Base-by-base conservation (phyloP, 2,888 invertebrate species). In the Meandrusa payeni region DNA sequence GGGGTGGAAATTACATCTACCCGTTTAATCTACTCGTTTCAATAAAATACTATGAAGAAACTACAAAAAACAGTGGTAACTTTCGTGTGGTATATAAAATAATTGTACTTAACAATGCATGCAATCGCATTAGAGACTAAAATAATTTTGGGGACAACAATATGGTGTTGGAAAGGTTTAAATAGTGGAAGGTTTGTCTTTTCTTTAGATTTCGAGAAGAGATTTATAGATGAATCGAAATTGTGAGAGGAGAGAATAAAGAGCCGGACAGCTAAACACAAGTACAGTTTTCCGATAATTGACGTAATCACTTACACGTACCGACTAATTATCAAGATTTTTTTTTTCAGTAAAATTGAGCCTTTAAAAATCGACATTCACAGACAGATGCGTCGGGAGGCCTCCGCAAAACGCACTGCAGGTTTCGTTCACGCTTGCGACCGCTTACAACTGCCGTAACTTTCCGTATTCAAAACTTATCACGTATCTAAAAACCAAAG, bases 241-340 rank as follows among this genome's bases (percentile, higher is more conserved):
- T 17, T 13, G 31, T 12, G 6, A 15, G n/a, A 15, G 22, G 22
- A 20, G 5, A 22, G 40, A 12, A 36, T 9, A 7, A 23, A 26
- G 27, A 33, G 44, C 33, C 23, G 45, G 29, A 39, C 22, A 34
- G 22, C 34, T 33, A 37, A 33, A 39, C 38, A 23, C 39, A 36
- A 33, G 24, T 40, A 37, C 20, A 46, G 46, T 49, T 60, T 28
- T 51, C 64, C 59, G 55, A 76, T 86, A 85, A 86, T 86, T 86
- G 85, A 86, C 85, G 76, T 69, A 70, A 69, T 71, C 64, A 72
- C 82, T 81, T 81, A 83, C 69, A 76, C 72, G 78, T 79, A 81
- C 63, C 62, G 72, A 76, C 76, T 33, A 41, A 32, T 81, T 80
- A 71, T 66, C 74, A 66, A 74, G 71, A 71, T 64, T 36, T 44